phyloP scores from a whole-genome alignment of 2,888 invertebrate species.

The Ypsolopha scabrella region DNA sequence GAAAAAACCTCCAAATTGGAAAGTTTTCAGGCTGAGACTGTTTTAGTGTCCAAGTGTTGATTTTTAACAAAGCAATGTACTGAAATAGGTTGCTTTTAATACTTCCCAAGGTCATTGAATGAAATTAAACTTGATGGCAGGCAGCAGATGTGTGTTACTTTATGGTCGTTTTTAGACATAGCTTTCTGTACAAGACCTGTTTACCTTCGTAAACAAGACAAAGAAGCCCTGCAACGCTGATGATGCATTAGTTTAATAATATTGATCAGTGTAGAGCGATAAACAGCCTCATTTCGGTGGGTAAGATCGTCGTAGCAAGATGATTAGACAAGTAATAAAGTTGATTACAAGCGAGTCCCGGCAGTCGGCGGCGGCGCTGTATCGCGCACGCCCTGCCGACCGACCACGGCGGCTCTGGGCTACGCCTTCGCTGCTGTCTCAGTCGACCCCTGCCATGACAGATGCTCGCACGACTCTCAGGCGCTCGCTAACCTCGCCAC shows the following conservation, averaged over 20 bases:
- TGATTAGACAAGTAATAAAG: slow-evolving; percentile 52
- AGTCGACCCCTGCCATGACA: slow-evolving; percentile 6
- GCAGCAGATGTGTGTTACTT: slow-evolving; percentile 5
- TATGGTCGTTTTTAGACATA: slow-evolving; percentile 15
- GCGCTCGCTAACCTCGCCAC: slow-evolving; percentile 1
- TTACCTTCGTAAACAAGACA: slow-evolving; percentile 30
- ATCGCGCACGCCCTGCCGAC: slow-evolving; percentile 46
- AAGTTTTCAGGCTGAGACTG: too few species aligned
- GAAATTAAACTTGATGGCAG: too few species aligned
- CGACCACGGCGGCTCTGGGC: not conserved
- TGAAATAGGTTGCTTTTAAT: slow-evolving; percentile 15
- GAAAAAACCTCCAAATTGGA: too few species aligned
- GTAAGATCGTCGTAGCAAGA: slow-evolving; percentile 11
- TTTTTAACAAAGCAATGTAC: too few species aligned
- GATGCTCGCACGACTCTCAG: slow-evolving; percentile 12
- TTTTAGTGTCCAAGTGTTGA: too few species aligned
- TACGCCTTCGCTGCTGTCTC: slow-evolving; percentile 34
- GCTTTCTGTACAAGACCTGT: slow-evolving; percentile 31
- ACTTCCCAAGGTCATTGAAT: slow-evolving; percentile 37
- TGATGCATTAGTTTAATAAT: not conserved
- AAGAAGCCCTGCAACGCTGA: slow-evolving; percentile 21
- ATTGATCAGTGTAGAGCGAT: not conserved
- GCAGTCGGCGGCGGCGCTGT: slow-evolving; percentile 10
- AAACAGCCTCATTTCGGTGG: not conserved
- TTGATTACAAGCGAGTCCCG: slow-evolving; percentile 34